Evolutionary conservation across 2,888 invertebrate species (phyloP), one percentile per base, ranked within the genome.

Genomic region (Erynnis tages): DNA sequence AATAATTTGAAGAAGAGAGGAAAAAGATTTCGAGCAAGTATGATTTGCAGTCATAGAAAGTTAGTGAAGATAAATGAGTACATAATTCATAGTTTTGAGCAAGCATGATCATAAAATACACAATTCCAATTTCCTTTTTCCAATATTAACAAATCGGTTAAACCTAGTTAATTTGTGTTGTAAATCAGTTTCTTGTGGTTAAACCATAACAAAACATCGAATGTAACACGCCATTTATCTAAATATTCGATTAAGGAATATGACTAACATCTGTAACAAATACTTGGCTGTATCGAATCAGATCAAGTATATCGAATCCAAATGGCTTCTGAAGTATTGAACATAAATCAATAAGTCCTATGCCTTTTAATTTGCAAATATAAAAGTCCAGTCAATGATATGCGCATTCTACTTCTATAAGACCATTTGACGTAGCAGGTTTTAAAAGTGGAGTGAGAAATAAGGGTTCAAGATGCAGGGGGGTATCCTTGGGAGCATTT

Each of bases 261-360:
- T 19, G 19, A 2, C 23, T 53, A 59, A 56, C 54, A 58, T 54
- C 55, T 56, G 43, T 50, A 60, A 41, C 56, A 63, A 60, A 48
- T 49, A n/a, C 32, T 53, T 48, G 54, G 59, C 59, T 60, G 61
- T 59, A 63, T 62, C 66, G 57, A 66, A 68, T 64, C 40, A 53
- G 54, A 32, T 43, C 54, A 61, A 54, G 55, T 59, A 59, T 58
- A 53, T 43, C 60, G 55, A 65, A 66, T 65, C 57, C 50, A 55
- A 62, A 54, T 56, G 55, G 58, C 62, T 61, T 54, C 48, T 60
- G 55, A 57, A 53, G 53, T 57, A 55, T 55, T 55, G 54, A 43
- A 58, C 35, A 60, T 62, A 61, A 64, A 61, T 67, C 69, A 66
- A 67, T 65, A 56, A 59, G 55, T 57, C 59, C 50, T 54, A 50